Base-by-base conservation (phyloP, 2,797 vertebrate genomes). In the Triplophysa yarkandensis region DNA sequence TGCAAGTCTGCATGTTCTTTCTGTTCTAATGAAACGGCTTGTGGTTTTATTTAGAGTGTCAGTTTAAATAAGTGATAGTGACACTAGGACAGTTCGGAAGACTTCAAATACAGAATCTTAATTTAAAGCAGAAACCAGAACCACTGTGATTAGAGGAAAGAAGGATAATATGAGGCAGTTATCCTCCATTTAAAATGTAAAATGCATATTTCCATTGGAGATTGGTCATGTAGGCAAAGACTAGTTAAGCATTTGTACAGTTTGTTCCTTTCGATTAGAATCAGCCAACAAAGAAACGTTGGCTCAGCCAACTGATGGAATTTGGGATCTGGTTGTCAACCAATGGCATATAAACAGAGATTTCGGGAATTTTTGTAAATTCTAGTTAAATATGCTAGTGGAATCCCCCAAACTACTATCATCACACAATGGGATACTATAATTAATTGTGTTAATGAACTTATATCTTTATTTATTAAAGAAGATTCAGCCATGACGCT, bases 61-160 rank as follows among this genome's bases (percentile, higher is more conserved):
- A 0, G 16, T 73, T 55, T 13, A 64, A 43, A 23, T 13, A 14
- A 16, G 61, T 0, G 6, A 25, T n/a, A 44, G 13, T 64, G 61
- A 64, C 48, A 41, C 32, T 64, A 64, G 43, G 48, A 28, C 2
- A 16, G 8, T 30, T 54, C 43, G 36, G n/a, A 7, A 30, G 7
- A 63, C 23, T 52, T 63, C 10, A 52, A 21, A 54, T 55, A 43
- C 36, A 73, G 19, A 28, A 63, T 48, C 30, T 50, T 36, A 62
- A 61, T 39, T 36, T 23, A 61, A 61, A 27, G 57, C 11, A 28
- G 6, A 43, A 43, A 27, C 28, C 11, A 28, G 6, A 43, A 44
- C 34, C 23, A 11, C 7, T 23, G n/a, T 57, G 28, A 62, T 55
- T 57, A 34, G 54, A 62, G n/a, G 19, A 43, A 63, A 62, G n/a